Evolutionary conservation across 2,797 vertebrate genomes (phyloP).

Genomic region (Coregonus sp.): DNA sequence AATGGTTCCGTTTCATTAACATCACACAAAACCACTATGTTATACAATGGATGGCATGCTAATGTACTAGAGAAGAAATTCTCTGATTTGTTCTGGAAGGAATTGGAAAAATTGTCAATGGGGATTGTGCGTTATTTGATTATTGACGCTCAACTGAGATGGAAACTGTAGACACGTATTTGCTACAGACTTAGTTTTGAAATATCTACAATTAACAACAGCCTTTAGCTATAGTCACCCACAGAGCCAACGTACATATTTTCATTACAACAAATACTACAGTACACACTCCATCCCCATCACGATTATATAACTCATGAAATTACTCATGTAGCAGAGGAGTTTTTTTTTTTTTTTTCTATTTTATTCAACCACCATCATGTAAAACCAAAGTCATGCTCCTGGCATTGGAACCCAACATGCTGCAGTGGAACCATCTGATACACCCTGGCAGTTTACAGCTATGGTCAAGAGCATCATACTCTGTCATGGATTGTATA

Average conservation of each 20-base stretch:
- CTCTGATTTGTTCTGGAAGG: neutral
- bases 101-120: neutral
- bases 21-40: constrained; percentile 59
- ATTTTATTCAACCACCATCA: neutral
- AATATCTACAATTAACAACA: neutral
- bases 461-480: constrained; percentile 53
- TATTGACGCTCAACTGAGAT: neutral
- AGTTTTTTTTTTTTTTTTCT: neutral
- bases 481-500: no score
- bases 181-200: neutral
- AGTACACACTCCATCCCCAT: neutral
- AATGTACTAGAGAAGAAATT: constrained; percentile 20
- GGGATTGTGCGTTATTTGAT: constrained; percentile 1
- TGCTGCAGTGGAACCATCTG: constrained; percentile 26
- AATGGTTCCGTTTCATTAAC: constrained; percentile 69
- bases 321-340: constrained; percentile 11
- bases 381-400: constrained; percentile 14
- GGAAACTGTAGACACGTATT: neutral
- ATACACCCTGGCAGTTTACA: constrained; percentile 37
- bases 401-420: constrained; percentile 24
- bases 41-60: constrained; percentile 60
- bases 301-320: constrained; percentile 30
- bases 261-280: neutral
- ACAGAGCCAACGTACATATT: neutral
- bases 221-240: neutral